phyloP scores from a whole-genome alignment of 1,140 invertebrate genomes.

The Achroia grisella region DNA sequence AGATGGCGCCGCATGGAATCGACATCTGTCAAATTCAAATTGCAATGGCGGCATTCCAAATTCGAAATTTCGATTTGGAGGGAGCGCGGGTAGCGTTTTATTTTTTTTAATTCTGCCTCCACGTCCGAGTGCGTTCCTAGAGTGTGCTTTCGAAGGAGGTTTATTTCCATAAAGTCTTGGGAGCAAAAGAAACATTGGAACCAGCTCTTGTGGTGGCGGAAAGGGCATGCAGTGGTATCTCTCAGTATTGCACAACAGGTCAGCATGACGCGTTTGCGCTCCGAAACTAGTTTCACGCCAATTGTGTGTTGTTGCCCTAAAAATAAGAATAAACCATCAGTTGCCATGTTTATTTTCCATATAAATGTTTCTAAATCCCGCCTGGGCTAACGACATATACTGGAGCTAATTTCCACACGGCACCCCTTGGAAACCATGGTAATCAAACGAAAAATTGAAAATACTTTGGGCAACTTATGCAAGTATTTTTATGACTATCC shows the following conservation, averaged over 20 bases:
- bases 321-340: constrained; percentile 4
- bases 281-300: constrained; percentile 39
- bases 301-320: constrained; percentile 3
- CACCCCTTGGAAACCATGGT: too few relatives aligned
- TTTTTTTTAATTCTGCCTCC: constrained; percentile 46
- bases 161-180: constrained; percentile 52
- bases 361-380: background rate
- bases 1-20: constrained; percentile 41
- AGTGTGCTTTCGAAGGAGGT: constrained; percentile 33
- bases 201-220: constrained; percentile 60
- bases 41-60: constrained; percentile 46
- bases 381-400: background rate
- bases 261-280: constrained; percentile 41
- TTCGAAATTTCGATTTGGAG: constrained; percentile 60
- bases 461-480: too few relatives aligned
- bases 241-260: constrained; percentile 40
- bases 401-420: too few relatives aligned
- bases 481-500: too few relatives aligned
- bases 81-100: constrained; percentile 53
- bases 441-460: too few relatives aligned
- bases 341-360: background rate
- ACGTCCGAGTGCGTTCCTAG: constrained; percentile 27
- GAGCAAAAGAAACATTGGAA: constrained; percentile 59
- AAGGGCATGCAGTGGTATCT: constrained; percentile 53
- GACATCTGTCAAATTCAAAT: constrained; percentile 43